Evolutionary conservation across 2,113 vertebrate species (phyloP).

Genomic region (Scalopus aquaticus): DNA sequence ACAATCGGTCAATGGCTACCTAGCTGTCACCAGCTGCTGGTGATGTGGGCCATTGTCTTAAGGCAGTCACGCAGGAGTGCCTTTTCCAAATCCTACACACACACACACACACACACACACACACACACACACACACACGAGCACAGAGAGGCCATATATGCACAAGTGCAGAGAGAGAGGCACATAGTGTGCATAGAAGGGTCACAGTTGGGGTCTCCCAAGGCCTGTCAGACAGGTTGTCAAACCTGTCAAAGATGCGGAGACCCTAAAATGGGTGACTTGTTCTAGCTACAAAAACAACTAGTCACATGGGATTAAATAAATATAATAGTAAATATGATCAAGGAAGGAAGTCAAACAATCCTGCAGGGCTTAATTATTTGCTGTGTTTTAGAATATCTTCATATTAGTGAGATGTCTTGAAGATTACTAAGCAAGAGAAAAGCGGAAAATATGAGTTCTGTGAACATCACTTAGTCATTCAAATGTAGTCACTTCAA

Average conservation of each 20-base stretch:
- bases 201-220: background rate
- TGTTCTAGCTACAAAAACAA: background rate
- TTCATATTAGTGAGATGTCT: slow-evolving; percentile 13
- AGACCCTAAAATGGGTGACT: background rate
- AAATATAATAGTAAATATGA: background rate
- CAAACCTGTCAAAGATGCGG: background rate
- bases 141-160: too few relatives aligned
- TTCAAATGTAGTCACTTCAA: slow-evolving; percentile 11
- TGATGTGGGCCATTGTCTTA: too few relatives aligned
- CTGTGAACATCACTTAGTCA: background rate
- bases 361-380: background rate
- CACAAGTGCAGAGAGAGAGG: too few relatives aligned
- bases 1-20: too few relatives aligned
- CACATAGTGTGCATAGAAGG: too few relatives aligned
- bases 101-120: too few relatives aligned
- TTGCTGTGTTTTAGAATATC: slow-evolving; percentile 28
- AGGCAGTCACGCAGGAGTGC: too few relatives aligned
- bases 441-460: background rate
- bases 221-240: background rate
- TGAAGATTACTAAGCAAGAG: slow-evolving; percentile 45
- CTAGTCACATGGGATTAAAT: background rate
- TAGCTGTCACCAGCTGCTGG: too few relatives aligned
- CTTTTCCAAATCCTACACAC: too few relatives aligned
- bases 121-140: too few relatives aligned
- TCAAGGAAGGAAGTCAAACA: background rate